These are phyloP conservation scores for Myoxocephalus aenaeus DNA, from an alignment of 2,797 vertebrate genomes.

Conservation along the genomic window DNA sequence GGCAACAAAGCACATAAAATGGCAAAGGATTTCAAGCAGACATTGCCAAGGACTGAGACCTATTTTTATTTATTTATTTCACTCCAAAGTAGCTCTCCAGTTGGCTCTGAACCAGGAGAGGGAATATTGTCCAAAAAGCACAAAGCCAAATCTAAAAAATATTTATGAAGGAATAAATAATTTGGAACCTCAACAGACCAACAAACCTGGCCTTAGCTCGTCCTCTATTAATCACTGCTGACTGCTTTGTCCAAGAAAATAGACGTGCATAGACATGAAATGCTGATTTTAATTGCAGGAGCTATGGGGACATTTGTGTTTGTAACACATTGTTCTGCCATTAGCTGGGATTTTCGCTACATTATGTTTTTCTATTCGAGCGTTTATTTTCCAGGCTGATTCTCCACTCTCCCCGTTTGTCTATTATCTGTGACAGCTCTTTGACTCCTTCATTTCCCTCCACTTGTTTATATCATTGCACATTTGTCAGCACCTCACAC, in stretches of 20 bases:
- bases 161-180: conserved; percentile 66
- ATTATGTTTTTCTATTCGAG: conserved; percentile 20
- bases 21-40: conserved; percentile 57
- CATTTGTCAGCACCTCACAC: conserved; percentile 44
- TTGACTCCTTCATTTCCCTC: conserved; percentile 48
- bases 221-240: conserved; percentile 41
- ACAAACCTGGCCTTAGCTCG: conserved; percentile 43
- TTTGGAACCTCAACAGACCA: conserved; percentile 59
- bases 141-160: conserved; percentile 57
- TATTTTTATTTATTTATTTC: conserved; percentile 70
- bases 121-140: conserved; percentile 61
- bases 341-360: conserved; percentile 21
- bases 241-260: conserved; percentile 34
- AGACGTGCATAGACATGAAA: neutral
- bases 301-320: neutral
- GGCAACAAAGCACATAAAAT: conserved; percentile 60
- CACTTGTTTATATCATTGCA: conserved; percentile 35
- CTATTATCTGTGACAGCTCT: conserved; percentile 44
- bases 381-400: conserved; percentile 25
- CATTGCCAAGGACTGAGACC: conserved; percentile 59
- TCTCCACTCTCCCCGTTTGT: conserved; percentile 1
- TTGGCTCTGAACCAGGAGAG: conserved; percentile 58
- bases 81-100: conserved; percentile 54
- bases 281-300: neutral
- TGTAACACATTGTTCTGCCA: conserved; percentile 18